Evolutionary conservation across 2,888 invertebrate species (phyloP), one percentile per base, ranked within the genome.

Genomic region (Protophormia terraenovae): DNA sequence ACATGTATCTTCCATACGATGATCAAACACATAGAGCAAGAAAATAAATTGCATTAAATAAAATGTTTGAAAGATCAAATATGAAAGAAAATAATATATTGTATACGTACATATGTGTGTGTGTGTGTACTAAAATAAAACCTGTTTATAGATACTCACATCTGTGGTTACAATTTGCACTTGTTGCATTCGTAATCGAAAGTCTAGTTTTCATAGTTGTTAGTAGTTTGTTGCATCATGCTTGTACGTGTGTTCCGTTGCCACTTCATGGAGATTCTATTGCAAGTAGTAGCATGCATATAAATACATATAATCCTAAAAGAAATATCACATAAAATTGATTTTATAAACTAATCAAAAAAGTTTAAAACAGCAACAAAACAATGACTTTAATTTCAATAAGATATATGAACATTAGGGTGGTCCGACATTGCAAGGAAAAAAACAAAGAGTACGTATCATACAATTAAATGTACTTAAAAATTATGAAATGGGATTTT

Each of bases 111-210:
- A n/a, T n/a, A n/a, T n/a, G n/a, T n/a, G n/a, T n/a, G n/a, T n/a
- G n/a, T n/a, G n/a, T n/a, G n/a, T n/a, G n/a, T n/a, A 62, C 47
- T 14, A 66, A 55, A 53, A 16, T 66, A 16, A 47, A 79, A 88
- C 90, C 90, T 87, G 87, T 89, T 91, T 89, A 87, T 72, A 73
- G 4, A 22, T 47, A 80, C 75, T 88, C 89, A 89, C 91, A 90
- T 90, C 90, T 90, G 90, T 75, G 88, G 87, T 87, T 55, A 83
- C 58, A 62, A 75, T 78, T 87, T 88, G 87, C 87, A 89, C 88
- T 90, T 90, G 87, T 86, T 86, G 84, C 84, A 75, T 64, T 75
- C 19, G 32, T 67, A 75, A 64, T 73, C 38, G 29, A 66, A 24
- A 64, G 75, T 76, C 50, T 47, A 66, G 55, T 64, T 77, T 67